phyloP scores from a whole-genome alignment of 2,113 vertebrate genomes.

The Zosterops borbonicus region DNA sequence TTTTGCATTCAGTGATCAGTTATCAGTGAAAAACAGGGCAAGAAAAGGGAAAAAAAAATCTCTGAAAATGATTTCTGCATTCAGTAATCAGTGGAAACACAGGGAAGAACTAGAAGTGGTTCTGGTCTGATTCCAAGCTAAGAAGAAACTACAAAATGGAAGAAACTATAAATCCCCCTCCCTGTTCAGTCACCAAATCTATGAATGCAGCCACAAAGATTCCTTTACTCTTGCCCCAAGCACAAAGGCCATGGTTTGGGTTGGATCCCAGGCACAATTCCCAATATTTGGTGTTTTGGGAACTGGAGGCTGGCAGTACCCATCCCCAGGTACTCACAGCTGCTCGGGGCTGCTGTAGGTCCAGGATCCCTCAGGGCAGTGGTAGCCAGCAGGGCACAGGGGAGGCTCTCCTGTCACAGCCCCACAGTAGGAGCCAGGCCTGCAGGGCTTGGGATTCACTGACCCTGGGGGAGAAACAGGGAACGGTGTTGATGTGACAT shows the following conservation, averaged over 20 bases:
- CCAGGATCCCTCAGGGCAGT: conserved; percentile 83
- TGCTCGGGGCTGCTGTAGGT: conserved; percentile 79
- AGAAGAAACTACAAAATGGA: background rate
- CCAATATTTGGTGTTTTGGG: background rate
- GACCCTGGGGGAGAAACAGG: conserved; percentile 73
- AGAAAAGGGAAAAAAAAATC: too few relatives aligned
- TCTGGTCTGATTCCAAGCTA: background rate
- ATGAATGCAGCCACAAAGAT: rapidly evolving
- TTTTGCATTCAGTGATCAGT: background rate
- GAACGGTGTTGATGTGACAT: rapidly evolving
- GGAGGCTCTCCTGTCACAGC: conserved; percentile 77
- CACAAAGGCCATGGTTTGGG: rapidly evolving
- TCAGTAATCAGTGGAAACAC: background rate
- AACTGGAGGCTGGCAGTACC: background rate
- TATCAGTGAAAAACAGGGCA: too few relatives aligned
- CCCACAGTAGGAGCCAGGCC: conserved; percentile 83
- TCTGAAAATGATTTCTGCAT: background rate
- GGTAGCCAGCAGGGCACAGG: conserved; percentile 84
- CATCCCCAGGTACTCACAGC: conserved; percentile 71
- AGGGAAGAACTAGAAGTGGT: background rate
- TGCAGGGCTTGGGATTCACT: conserved; percentile 78
- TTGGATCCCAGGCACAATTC: background rate
- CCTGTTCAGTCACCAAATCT: background rate
- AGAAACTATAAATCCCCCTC: background rate
- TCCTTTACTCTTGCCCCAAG: background rate